Conservation (phyloP, 2,113 vertebrate genomes). For the Athene cunicularia region DNA sequence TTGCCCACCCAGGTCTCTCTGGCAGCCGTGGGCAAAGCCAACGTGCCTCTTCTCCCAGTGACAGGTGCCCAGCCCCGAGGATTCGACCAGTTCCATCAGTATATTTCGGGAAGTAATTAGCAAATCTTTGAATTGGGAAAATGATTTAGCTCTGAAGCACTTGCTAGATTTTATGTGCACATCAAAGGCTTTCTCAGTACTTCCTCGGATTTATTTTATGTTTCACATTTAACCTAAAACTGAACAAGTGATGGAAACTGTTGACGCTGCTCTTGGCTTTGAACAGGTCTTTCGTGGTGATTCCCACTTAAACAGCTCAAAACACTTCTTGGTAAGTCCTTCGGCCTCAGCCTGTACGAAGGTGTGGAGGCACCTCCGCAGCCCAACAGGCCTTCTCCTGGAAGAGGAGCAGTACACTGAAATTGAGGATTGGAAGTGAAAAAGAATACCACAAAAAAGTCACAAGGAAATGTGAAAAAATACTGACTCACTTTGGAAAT, state of each 20-base stretch:
- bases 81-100: background rate
- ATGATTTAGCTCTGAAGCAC: background rate
- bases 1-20: background rate
- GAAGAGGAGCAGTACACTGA: background rate
- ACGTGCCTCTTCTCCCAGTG: fast-evolving
- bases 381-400: background rate
- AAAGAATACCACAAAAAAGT: too few species aligned
- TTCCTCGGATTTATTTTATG: background rate
- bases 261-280: background rate
- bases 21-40: background rate
- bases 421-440: background rate
- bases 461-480: background rate
- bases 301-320: background rate
- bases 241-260: background rate
- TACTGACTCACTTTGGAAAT: fast-evolving
- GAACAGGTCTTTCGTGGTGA: background rate
- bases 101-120: background rate
- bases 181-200: background rate
- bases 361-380: background rate
- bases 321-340: background rate
- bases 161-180: background rate
- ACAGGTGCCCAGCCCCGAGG: background rate
- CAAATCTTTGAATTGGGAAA: background rate
- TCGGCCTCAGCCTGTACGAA: background rate
- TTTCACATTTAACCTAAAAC: background rate